phyloP scores from a whole-genome alignment of 2,888 invertebrate genomes.

The Caenorhabditis sp. region DNA sequence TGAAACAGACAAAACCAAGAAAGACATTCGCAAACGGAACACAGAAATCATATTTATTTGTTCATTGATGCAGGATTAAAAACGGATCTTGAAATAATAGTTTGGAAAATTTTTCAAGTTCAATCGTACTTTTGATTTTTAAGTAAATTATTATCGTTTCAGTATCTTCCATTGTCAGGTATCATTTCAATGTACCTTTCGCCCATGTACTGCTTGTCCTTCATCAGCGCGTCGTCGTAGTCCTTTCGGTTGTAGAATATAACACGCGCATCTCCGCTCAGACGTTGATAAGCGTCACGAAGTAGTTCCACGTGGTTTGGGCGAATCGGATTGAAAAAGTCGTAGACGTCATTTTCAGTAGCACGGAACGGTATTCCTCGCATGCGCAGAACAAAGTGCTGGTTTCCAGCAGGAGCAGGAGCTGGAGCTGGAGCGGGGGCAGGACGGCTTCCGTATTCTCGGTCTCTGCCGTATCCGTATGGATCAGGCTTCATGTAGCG shows the following conservation, averaged over 20 bases:
- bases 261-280: slow-evolving; percentile 62
- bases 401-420: slow-evolving; percentile 2
- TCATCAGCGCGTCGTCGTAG: slow-evolving; percentile 64
- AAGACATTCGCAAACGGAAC: not conserved
- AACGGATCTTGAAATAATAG: no score
- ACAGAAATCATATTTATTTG: no score
- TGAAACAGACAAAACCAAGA: not conserved
- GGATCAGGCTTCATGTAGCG: slow-evolving; percentile 39
- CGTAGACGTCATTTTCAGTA: slow-evolving; percentile 60
- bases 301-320: slow-evolving; percentile 60
- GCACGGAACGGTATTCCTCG: slow-evolving; percentile 67
- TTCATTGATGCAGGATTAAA: no score
- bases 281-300: slow-evolving; percentile 57
- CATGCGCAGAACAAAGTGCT: slow-evolving; percentile 61
- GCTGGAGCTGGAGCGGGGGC: not conserved
- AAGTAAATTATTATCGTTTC: not conserved
- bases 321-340: slow-evolving; percentile 61
- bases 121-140: no score
- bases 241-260: slow-evolving; percentile 58
- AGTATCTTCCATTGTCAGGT: slow-evolving; percentile 58
- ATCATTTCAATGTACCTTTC: slow-evolving; percentile 60
- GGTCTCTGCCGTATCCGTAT: slow-evolving; percentile 38
- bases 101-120: no score
- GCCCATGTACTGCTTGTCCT: slow-evolving; percentile 67
- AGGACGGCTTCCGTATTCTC: slow-evolving; percentile 10